Evolutionary conservation across 2,888 invertebrate species (phyloP), one percentile per base, ranked within the genome.

Genomic region (Megamerina dolium): DNA sequence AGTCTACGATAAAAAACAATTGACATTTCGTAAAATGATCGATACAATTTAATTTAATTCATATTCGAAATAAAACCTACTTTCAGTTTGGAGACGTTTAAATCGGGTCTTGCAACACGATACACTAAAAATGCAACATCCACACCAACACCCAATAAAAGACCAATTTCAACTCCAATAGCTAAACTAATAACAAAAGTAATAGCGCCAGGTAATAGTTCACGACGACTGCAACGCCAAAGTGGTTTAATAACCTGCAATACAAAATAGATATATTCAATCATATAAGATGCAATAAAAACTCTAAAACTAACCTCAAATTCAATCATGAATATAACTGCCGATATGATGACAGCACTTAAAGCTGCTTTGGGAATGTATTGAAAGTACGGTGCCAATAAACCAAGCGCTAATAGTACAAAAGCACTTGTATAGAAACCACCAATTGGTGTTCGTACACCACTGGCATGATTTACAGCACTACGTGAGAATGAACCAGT

Each of bases 401-500:
- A 75, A 51, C 85, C 84, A n/a, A 94, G 73, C 0, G 93, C 86
- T 44, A 93, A 63, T 3, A 94, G 66, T 10, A 94, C 90, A 56
- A 93, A 73, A 14, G 82, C 70, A 56, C 91, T 87, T 41, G 91
- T 91, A 55, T 84, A 86, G 41, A 90, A 66, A 43, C 91, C 92
- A 23, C 92, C 89, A 50, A 90, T 78, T 12, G 92, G 90, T 1
- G 93, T 93, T 50, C 83, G 81, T 0, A 93, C 93, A 0, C 93
- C 93, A 61, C 91, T 91, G n/a, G 91, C 91, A 60, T 93, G 89
- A 74, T 94, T 94, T 1, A 95, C 92, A 17, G 94, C 94, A 48
- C 91, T 87, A 43, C 90, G 77, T 1, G 89, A 88, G 70, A 91
- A 91, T 0, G 89, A 89, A 5, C 89, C 93, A 3, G 89, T 87